Evolutionary conservation across 2,797 vertebrate species (phyloP).

Genomic region (Poecilia velifera): DNA sequence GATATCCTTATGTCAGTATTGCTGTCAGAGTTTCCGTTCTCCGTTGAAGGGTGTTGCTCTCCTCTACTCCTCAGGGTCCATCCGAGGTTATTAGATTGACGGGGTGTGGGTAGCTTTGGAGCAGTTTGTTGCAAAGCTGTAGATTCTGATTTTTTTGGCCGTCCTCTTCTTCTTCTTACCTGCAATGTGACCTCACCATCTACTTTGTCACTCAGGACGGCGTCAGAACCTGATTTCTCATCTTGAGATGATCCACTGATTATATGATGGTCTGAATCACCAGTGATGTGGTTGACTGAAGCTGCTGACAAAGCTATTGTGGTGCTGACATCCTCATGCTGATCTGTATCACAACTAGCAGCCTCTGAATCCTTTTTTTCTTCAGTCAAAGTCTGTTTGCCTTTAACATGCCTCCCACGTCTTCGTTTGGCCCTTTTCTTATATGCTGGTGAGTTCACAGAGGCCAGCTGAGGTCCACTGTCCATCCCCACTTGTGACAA

Average conservation of each 20-base stretch:
- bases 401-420: slow-evolving; percentile 59
- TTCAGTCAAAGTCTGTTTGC: not conserved
- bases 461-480: slow-evolving; percentile 6
- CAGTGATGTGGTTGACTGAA: slow-evolving; percentile 30
- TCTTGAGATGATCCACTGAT: slow-evolving; percentile 16
- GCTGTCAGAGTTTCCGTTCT: slow-evolving; percentile 19
- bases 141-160: slow-evolving; percentile 42
- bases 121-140: not conserved
- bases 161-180: slow-evolving; percentile 55
- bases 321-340: slow-evolving; percentile 43
- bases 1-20: slow-evolving; percentile 8
- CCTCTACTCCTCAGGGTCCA: slow-evolving; percentile 55
- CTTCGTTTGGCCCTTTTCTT: slow-evolving; percentile 30
- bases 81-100: slow-evolving; percentile 3
- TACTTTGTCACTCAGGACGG: slow-evolving; percentile 14
- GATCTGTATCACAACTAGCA: slow-evolving; percentile 18
- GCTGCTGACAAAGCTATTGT: slow-evolving; percentile 31
- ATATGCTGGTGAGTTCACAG: slow-evolving; percentile 37
- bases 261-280: slow-evolving; percentile 12
- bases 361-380: slow-evolving; percentile 1
- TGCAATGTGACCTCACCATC: slow-evolving; percentile 2
- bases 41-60: slow-evolving; percentile 4
- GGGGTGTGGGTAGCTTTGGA: not conserved
- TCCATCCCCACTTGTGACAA: slow-evolving; percentile 36
- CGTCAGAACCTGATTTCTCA: slow-evolving; percentile 14